These are phyloP conservation scores for Prorops nasuta DNA, from an alignment of 1,140 invertebrate genomes.

Conservation along the genomic window DNA sequence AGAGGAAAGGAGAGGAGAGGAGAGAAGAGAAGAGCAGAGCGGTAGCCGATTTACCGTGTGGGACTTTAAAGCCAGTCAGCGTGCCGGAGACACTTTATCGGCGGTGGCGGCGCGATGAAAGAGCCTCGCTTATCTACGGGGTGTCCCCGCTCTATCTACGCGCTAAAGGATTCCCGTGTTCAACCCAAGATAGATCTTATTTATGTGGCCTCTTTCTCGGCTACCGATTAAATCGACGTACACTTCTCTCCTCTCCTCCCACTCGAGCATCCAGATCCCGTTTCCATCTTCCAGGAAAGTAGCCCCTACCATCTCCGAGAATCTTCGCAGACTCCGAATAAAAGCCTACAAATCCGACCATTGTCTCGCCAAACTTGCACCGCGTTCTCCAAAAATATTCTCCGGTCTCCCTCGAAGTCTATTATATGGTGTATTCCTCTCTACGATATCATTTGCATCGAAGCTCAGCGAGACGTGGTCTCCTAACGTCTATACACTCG, in stretches of 20 bases:
- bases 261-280: slow-evolving; percentile 17
- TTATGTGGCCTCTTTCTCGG: slow-evolving; percentile 46
- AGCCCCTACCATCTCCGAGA: background rate
- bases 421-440: no score
- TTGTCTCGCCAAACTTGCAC: no score
- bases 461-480: no score
- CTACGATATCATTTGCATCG: no score
- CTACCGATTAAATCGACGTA: slow-evolving; percentile 50
- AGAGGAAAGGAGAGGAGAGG: background rate
- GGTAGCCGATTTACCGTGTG: slow-evolving; percentile 18
- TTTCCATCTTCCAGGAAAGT: slow-evolving; percentile 33
- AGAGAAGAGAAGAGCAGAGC: slow-evolving; percentile 13
- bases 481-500: no score
- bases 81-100: background rate
- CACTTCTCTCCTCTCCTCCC: background rate
- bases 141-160: slow-evolving; percentile 46
- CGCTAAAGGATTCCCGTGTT: slow-evolving; percentile 56
- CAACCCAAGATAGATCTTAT: slow-evolving; percentile 49
- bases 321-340: no score
- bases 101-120: slow-evolving; percentile 46
- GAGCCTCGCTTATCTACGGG: slow-evolving; percentile 42
- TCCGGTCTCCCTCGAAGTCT: no score
- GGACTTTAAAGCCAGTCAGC: slow-evolving; percentile 15
- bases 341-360: no score
- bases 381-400: no score